Evolutionary conservation across 2,797 vertebrate species (phyloP), one percentile per base, ranked within the genome.

Genomic region (Betta splendens): DNA sequence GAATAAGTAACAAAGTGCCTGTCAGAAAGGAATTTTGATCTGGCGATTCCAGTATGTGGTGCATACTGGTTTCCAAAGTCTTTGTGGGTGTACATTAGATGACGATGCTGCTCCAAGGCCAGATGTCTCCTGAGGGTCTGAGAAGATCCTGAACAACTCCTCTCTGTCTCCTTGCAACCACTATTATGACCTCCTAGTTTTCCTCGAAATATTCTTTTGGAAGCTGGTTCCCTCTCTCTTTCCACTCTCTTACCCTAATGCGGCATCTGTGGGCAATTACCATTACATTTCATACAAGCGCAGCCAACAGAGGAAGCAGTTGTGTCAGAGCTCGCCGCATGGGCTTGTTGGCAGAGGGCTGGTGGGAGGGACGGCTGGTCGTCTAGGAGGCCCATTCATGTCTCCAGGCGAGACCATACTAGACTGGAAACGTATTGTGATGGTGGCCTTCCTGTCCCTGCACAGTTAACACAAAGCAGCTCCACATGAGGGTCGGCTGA

Each of bases 241-340:
- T 40, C 53, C 0, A 2, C 69, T 53, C 33, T 80, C 64, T 46
- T 57, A 53, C 56, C 61, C 72, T 48, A 53, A 74, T 58, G 69
- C 84, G 76, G 77, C 88, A 90, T 91, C 89, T 92, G 89, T 66
- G 77, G 77, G 81, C 83, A 88, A 87, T 90, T 90, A 88, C 68
- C 82, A 79, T 81, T 72, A 63, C 70, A 78, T 77, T 75, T 80
- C 77, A 87, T 89, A 87, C 84, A 85, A 64, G 69, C 63, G 59
- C 28, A 43, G 85, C 87, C 87, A 91, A 89, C 79, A 89, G 85
- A 90, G 89, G 89, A 92, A 91, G 85, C 87, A 70, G 82, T 87
- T 87, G 82, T 89, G n/a, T 64, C 77, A 75, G 77, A 33, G 56
- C 72, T 74, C 80, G 36, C 83, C 85, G 87, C 76, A 10, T 79